Evolutionary conservation across 2,797 vertebrate genomes (phyloP).

Genomic region (Myotis pilosus): DNA sequence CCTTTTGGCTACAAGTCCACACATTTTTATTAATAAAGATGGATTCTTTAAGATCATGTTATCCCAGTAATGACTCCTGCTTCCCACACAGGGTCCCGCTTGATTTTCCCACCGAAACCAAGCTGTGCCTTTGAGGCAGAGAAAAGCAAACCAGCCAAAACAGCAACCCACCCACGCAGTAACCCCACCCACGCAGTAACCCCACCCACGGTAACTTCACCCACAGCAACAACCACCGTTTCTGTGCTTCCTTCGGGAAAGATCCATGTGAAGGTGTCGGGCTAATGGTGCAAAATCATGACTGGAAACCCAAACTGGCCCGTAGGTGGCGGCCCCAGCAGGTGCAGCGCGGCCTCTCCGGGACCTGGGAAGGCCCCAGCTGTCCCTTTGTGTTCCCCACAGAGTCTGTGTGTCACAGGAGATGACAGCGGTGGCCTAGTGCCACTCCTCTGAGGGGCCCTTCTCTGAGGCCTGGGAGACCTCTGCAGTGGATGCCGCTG

Average conservation of each 20-base stretch:
- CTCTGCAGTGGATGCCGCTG: neutral
- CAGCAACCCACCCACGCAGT: too few species aligned
- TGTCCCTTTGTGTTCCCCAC: conserved; percentile 39
- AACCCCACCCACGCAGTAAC: too few species aligned
- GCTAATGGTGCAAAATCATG: conserved; percentile 63
- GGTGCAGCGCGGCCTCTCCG: neutral
- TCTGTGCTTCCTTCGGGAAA: conserved; percentile 64
- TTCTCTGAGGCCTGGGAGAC: conserved; percentile 55
- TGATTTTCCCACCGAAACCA: conserved; percentile 77
- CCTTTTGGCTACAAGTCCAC: too few species aligned
- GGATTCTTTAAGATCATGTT: neutral
- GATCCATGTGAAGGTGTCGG: conserved; percentile 67
- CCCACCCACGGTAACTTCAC: too few species aligned
- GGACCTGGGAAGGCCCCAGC: conserved; percentile 46
- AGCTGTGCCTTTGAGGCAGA: conserved; percentile 79
- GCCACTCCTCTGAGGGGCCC: neutral
- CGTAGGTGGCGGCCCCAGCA: neutral
- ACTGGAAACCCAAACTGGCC: conserved; percentile 73
- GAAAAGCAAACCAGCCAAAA: conserved; percentile 24
- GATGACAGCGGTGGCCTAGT: conserved; percentile 59
- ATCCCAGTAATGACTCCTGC: neutral
- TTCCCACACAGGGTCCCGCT: conserved; percentile 73
- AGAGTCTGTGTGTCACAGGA: conserved; percentile 44
- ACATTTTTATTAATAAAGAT: neutral
- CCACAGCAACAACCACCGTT: neutral